Conservation (phyloP, 35 echinoderm and acorn worm genomes). For the Apostichopus japonicus region DNA sequence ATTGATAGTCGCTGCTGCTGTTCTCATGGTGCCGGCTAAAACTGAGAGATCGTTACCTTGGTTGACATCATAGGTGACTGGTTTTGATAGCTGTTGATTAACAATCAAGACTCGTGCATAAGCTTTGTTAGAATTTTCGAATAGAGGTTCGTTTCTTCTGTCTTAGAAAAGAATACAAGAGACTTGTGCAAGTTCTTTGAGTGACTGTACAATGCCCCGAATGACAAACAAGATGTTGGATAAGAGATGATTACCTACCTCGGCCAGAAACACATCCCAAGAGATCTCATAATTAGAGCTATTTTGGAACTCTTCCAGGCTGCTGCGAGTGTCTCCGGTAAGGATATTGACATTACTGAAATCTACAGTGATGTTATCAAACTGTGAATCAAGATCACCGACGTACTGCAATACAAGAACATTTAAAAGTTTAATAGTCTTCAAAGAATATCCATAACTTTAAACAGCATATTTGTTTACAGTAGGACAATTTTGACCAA, state of each 20-base stretch:
- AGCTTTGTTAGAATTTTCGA: too few relatives aligned
- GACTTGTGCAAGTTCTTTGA: too few relatives aligned
- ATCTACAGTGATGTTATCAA: conserved; percentile 75
- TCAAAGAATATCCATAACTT: too few relatives aligned
- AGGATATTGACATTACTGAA: conserved; percentile 75
- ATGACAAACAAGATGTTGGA: too few relatives aligned
- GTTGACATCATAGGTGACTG: conserved; percentile 58
- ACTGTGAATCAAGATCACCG: conserved; percentile 68
- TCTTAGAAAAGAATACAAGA: too few relatives aligned
- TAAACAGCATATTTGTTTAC: too few relatives aligned
- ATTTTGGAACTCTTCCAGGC: conserved; percentile 72
- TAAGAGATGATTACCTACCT: conserved; percentile 54
- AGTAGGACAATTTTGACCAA: too few relatives aligned
- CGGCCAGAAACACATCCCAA: conserved; percentile 57
- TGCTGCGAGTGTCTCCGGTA: conserved; percentile 41
- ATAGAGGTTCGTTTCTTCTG: too few relatives aligned
- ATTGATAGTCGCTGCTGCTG: neutral
- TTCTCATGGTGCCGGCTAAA: conserved; percentile 35
- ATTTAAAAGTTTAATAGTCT: too few relatives aligned
- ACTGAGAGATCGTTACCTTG: conserved; percentile 58
- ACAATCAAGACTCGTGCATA: neutral
- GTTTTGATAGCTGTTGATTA: conserved; percentile 51
- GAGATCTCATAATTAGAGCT: conserved; percentile 62
- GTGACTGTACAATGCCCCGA: too few relatives aligned
- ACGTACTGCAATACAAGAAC: conserved; percentile 53